A percentile compares a stretch with the other conserved stretches of the same genome.
These are phyloP conservation scores for Montipora efflorescens DNA, from an alignment of 64 coral and sea anemone species.

Conservation along the genomic window DNA sequence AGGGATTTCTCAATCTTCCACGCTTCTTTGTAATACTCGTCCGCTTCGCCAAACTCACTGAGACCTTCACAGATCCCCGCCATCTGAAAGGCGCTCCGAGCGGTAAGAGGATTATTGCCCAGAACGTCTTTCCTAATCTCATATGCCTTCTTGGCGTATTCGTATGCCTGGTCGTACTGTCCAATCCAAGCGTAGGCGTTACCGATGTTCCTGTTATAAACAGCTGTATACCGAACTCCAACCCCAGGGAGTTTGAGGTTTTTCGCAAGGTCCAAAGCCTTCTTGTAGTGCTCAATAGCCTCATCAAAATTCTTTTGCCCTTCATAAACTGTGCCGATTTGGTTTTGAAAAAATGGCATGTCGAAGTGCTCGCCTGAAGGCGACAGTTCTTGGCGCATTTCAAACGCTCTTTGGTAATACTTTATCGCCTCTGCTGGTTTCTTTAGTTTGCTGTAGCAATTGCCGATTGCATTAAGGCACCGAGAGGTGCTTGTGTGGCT, in stretches of 20 bases:
- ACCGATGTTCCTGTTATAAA: slow-evolving; percentile 51
- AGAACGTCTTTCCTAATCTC: slow-evolving; percentile 44
- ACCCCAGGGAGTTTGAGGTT: slow-evolving; percentile 45
- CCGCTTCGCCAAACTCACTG: slow-evolving; percentile 8
- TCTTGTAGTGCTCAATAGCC: slow-evolving; percentile 43
- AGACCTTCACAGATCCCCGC: slow-evolving; percentile 8
- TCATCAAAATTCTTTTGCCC: not conserved
- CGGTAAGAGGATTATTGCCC: slow-evolving; percentile 34
- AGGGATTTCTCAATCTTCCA: slow-evolving; percentile 56
- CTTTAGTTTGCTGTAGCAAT: slow-evolving; percentile 21
- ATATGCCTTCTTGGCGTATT: slow-evolving; percentile 21
- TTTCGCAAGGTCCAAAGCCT: slow-evolving; percentile 52
- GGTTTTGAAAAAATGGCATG: slow-evolving; percentile 47
- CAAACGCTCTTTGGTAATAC: slow-evolving; percentile 36
- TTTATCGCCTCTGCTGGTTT: not conserved
- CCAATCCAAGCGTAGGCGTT: slow-evolving; percentile 31
- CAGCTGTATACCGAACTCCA: slow-evolving; percentile 18
- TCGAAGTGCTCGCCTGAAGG: slow-evolving; percentile 36
- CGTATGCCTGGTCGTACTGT: slow-evolving; percentile 20
- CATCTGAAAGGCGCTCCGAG: slow-evolving; percentile 48
- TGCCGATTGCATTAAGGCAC: slow-evolving; percentile 55
- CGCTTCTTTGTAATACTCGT: slow-evolving; percentile 46
- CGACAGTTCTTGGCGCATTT: slow-evolving; percentile 49
- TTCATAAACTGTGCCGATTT: slow-evolving; percentile 61
- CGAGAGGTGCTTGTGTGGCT: slow-evolving; percentile 56